Evolutionary conservation across 2,888 invertebrate species (phyloP), one percentile per base, ranked within the genome.

Genomic region (Sycophila texana): DNA sequence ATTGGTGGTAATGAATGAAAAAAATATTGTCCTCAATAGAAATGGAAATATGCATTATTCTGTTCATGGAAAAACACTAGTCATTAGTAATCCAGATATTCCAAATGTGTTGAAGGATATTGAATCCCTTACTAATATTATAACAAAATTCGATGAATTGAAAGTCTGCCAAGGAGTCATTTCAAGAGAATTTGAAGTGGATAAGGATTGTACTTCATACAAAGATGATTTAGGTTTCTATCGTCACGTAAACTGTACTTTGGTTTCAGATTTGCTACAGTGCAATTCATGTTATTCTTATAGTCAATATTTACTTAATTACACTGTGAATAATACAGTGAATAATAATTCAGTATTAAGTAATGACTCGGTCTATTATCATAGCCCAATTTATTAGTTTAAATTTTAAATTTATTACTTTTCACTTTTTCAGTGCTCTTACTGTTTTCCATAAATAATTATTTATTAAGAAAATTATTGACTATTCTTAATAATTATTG

Each of bases 111-210:
- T 82, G 55, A 72, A 67, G 12, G 74, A 77, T 65, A 26, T 80
- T 67, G 72, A 74, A 30, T 61, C 26, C 16, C 77, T 82, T 18
- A 49, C 75, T 30, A 53, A 72, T 60, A 53, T 80, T 47, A 68
- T 82, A 51, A 14, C 22, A 5, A 77, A 76, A 65, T 79, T 80
- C 65, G 58, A 75, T 68, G 58, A 66, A 0, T 7, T 68, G 13
- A 80, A 75, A 72, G 65, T 80, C 4, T 82, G 81, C 49, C 74
- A 80, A 75, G 81, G 81, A 55, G 65, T 82, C 12, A 53, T 30
- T 22, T 68, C 74, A 51, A 74, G 7, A 49, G 81, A 82, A 55
- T 74, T 74, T 72, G 77, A 82, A 60, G 74, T 79, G 1, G 74
- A 81, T n/a, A 82, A 82, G 7, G 80, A 77, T 57, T 77, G 30